Evolutionary conservation across 2,797 vertebrate species (phyloP).

Genomic region (Adelosebastes latens): DNA sequence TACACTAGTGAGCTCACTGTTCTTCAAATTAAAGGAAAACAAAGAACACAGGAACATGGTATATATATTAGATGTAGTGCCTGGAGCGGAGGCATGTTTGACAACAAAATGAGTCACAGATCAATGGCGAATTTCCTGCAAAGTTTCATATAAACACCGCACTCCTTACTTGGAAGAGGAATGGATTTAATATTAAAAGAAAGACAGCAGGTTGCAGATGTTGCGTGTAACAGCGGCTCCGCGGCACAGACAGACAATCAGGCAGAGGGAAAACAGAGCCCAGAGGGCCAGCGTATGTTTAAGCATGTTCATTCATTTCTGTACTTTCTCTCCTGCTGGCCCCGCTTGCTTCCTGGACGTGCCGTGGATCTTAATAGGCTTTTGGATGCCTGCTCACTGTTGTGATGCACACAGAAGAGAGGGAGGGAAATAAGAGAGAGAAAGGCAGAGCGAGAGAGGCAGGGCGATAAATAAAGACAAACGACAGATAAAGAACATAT

Average conservation of each 20-base stretch:
- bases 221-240: constrained; percentile 15
- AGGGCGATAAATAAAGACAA: constrained; percentile 36
- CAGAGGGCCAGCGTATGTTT: constrained; percentile 64
- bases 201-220: constrained; percentile 33
- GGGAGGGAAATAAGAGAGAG: constrained; percentile 1
- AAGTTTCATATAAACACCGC: constrained; percentile 4
- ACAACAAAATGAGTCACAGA: constrained; percentile 16
- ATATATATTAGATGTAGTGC: neutral
- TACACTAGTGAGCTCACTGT: neutral
- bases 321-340: constrained; percentile 60
- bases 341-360: constrained; percentile 64
- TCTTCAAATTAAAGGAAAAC: constrained; percentile 8
- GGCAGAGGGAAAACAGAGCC: constrained; percentile 39
- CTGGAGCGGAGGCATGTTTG: neutral
- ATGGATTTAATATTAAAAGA: constrained; percentile 48
- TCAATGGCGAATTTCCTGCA: constrained; percentile 18
- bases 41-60: neutral
- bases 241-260: constrained; percentile 46
- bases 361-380: constrained; percentile 67
- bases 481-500: constrained; percentile 39
- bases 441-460: neutral
- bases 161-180: neutral
- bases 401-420: constrained; percentile 38
- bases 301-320: constrained; percentile 78
- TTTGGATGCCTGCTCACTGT: constrained; percentile 25